These are phyloP conservation scores for Acipenser ruthenus DNA, from an alignment of 2,797 vertebrate genomes.

Conservation along the genomic window DNA sequence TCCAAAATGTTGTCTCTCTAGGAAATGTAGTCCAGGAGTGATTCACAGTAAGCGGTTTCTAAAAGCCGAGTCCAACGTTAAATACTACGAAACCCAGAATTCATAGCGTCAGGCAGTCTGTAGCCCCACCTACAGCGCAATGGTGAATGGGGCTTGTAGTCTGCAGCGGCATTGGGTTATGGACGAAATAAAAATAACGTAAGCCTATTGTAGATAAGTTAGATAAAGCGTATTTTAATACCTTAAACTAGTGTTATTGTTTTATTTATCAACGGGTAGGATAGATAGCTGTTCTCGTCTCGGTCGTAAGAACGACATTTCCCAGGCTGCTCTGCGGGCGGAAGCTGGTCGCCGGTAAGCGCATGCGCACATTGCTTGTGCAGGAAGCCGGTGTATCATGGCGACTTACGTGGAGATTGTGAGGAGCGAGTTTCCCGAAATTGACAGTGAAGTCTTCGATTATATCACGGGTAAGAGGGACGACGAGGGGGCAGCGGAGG, in stretches of 20 bases:
- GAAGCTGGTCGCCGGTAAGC: slow-evolving; percentile 18
- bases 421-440: slow-evolving; percentile 88
- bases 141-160: neutral
- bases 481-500: too few species aligned
- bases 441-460: slow-evolving; percentile 85
- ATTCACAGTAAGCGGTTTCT: too few species aligned
- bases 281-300: neutral
- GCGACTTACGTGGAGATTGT: slow-evolving; percentile 90
- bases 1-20: neutral
- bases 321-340: slow-evolving; percentile 31
- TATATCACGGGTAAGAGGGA: slow-evolving; percentile 81
- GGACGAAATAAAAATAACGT: too few species aligned
- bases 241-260: too few species aligned
- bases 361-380: slow-evolving; percentile 38
- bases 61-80: neutral
- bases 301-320: slow-evolving; percentile 22
- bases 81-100: neutral
- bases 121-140: neutral
- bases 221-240: too few species aligned
- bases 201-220: too few species aligned
- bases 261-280: too few species aligned
- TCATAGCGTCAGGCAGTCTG: neutral
- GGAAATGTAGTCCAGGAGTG: neutral
- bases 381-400: slow-evolving; percentile 60
- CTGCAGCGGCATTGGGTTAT: too few species aligned